A percentile compares a stretch with the other conserved stretches of the same genome.
These are phyloP conservation scores for Colostygia pectinataria DNA, from an alignment of 2,888 invertebrate species.

Conservation along the genomic window DNA sequence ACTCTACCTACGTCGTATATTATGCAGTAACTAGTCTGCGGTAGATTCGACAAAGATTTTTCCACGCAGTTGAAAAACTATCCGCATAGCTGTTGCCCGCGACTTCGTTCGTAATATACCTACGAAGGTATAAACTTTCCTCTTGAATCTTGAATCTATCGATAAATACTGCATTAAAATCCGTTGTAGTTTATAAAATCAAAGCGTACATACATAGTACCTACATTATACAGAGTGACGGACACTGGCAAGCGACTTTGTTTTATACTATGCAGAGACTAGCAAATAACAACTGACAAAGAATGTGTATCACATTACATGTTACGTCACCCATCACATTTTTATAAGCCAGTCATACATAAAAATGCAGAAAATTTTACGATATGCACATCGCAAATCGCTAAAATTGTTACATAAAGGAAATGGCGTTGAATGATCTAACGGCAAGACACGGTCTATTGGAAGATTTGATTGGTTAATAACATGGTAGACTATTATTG, in stretches of 20 bases:
- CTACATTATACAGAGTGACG: no score
- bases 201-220: no score
- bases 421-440: constrained; percentile 11
- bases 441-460: constrained; percentile 13
- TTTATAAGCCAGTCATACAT: constrained; percentile 7
- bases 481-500: background rate
- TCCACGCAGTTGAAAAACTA: background rate
- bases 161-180: no score
- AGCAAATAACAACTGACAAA: background rate
- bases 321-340: constrained; percentile 4
- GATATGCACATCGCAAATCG: constrained; percentile 8
- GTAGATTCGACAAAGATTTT: background rate
- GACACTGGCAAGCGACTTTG: no score
- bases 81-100: no score
- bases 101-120: no score
- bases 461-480: constrained; percentile 1
- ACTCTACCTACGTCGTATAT: constrained; percentile 2
- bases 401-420: constrained; percentile 13
- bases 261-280: no score
- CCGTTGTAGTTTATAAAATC: no score
- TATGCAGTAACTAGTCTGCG: background rate
- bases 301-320: constrained; percentile 9
- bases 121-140: no score
- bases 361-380: constrained; percentile 11
- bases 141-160: no score